Base-by-base conservation (phyloP, 2,888 invertebrate species). In the Lasioglossum malachurum region DNA sequence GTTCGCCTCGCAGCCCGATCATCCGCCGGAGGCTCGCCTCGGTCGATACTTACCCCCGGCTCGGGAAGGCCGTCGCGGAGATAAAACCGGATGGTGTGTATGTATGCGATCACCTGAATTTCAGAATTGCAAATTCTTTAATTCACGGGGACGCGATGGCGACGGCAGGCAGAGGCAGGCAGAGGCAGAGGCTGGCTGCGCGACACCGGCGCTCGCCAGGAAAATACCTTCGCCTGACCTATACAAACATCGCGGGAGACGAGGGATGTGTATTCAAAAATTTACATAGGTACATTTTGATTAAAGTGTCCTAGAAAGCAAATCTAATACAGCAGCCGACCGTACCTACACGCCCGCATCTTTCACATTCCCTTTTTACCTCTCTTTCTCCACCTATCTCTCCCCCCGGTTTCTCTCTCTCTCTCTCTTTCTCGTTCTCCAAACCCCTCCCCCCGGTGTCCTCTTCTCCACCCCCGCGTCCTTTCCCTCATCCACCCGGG, bases 41-140 rank as follows among this genome's bases (percentile, higher is more conserved):
- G 90, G 91, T 91, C 90, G 89, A 90, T 89, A 90, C 81, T 84
- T 86, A 80, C 76, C 69, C 69, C 38, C 38, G 38, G 23, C 77
- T 44, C 77, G 87, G 87, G 88, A 87, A 87, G 85, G 83, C 88
- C 84, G 80, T 74, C 84, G 76, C 73, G 84, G 86, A 83, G 87
- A 91, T 90, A 90, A 89, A 91, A 86, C 88, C 87, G 91, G 85
- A 89, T 73, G 87, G 88, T 77, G 87, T 89, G 88, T 91, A 88
- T 92, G 90, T 92, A 89, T 91, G 91, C 90, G 92, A 93, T 94
- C 93, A 90, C 92, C 92, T 91, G 93, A 92, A 93, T 93, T 94
- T 95, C 95, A 94, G 95, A 95, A 95, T 95, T 95, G 95, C 95
- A 95, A 95, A 95, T 95, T 95, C 95, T 95, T 95, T 95, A 95